These are phyloP conservation scores for Motacilla tschutschensis DNA, from an alignment of 2,113 vertebrate genomes.

Conservation along the genomic window DNA sequence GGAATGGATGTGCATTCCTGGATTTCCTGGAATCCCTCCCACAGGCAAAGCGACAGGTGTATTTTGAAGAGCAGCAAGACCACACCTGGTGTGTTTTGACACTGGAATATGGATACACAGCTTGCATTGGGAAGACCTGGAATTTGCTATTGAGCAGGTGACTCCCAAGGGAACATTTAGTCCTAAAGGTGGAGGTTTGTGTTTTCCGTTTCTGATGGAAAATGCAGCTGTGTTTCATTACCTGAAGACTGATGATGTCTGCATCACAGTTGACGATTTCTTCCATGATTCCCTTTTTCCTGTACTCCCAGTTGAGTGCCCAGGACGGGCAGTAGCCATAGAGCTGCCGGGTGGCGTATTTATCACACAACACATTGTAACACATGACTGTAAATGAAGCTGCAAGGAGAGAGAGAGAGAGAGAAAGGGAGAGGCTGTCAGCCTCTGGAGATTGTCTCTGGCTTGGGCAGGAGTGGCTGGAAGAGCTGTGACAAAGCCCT, in stretches of 20 bases:
- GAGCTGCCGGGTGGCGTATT: slow-evolving; percentile 97
- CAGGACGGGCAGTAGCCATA: slow-evolving; percentile 98
- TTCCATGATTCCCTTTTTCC: slow-evolving; percentile 99
- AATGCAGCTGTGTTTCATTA: slow-evolving; percentile 28
- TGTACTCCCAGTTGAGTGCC: slow-evolving; percentile 98
- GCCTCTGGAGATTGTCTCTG: not conserved
- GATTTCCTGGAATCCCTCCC: not conserved
- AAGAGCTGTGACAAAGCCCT: not conserved
- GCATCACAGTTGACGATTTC: slow-evolving; percentile 96
- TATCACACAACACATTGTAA: slow-evolving; percentile 98
- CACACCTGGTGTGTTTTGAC: not conserved
- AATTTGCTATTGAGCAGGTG: not conserved
- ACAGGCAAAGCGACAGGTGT: not conserved
- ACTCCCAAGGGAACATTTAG: not conserved
- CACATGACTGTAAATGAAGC: slow-evolving; percentile 98
- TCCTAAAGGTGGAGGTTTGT: not conserved
- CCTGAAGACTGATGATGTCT: slow-evolving; percentile 96
- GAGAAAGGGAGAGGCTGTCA: not conserved
- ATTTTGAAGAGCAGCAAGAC: not conserved
- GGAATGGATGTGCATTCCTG: not conserved
- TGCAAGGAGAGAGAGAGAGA: slow-evolving; percentile 48
- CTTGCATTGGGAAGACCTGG: not conserved
- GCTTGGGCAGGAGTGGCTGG: not conserved
- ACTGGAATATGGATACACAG: not conserved
- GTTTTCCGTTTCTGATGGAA: not conserved